phyloP scores from a whole-genome alignment of 2,113 vertebrate species.

The Lepus timidus region DNA sequence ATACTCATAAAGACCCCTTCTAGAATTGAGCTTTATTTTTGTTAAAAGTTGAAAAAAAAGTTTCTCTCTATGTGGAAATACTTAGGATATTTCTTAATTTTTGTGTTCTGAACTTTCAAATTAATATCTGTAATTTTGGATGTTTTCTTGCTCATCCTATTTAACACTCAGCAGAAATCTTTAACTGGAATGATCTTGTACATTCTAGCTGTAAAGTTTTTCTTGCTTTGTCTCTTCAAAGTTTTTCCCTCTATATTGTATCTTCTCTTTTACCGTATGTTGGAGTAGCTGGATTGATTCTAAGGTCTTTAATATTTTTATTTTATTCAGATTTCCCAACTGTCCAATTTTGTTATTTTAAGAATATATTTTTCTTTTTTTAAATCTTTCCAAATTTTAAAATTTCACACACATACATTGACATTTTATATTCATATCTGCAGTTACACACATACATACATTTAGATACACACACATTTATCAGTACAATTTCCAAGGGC shows the following conservation, averaged over 20 bases:
- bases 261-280: not conserved
- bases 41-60: not conserved
- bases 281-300: not conserved
- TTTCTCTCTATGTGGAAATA: not conserved
- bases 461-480: not conserved
- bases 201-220: not conserved
- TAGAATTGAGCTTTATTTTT: not conserved
- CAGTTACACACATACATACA: not conserved
- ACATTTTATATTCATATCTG: not conserved
- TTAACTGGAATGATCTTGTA: constrained; percentile 21
- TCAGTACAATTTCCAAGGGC: not conserved
- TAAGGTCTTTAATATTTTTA: not conserved
- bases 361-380: not conserved
- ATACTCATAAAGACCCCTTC: not conserved
- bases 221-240: not conserved
- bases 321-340: constrained; percentile 5
- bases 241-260: not conserved
- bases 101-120: not conserved
- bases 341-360: not conserved
- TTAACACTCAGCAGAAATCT: not conserved
- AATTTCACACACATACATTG: not conserved
- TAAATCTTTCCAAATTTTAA: not conserved
- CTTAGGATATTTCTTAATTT: not conserved
- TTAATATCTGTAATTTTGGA: not conserved
- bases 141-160: not conserved